These are phyloP conservation scores for Edolisoma coerulescens DNA, from an alignment of 2,113 vertebrate species.

Conservation along the genomic window DNA sequence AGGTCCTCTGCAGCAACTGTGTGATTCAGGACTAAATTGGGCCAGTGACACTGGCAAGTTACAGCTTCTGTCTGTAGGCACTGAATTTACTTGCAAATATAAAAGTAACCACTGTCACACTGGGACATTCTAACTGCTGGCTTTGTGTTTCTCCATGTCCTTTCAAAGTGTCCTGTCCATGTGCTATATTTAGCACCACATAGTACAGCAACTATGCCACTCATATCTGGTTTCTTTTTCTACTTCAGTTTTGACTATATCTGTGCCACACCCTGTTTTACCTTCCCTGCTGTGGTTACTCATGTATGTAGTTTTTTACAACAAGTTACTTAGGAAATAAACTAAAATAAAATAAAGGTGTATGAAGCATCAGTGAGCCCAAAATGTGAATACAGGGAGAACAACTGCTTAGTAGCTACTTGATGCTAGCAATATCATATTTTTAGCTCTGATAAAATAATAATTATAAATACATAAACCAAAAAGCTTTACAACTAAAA, in stretches of 20 bases:
- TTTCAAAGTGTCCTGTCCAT: neutral
- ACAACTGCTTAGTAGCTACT: neutral
- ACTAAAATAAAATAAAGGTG: neutral
- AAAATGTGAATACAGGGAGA: neutral
- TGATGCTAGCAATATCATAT: neutral
- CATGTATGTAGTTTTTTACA: neutral
- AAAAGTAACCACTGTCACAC: neutral
- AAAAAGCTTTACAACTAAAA: neutral
- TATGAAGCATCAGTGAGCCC: neutral
- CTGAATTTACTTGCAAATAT: neutral
- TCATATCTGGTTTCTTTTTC: neutral
- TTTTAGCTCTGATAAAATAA: neutral
- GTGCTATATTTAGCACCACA: neutral
- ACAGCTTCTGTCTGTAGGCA: neutral
- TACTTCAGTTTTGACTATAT: neutral
- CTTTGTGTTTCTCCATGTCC: neutral
- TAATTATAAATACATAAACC: neutral
- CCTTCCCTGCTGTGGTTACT: neutral
- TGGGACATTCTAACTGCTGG: neutral
- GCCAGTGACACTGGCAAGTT: neutral
- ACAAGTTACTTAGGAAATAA: neutral
- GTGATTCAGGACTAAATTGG: neutral
- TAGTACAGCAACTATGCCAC: neutral
- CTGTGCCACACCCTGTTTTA: neutral
- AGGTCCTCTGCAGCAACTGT: neutral